These are phyloP conservation scores for Anoncus sp. DNA, from an alignment of 2,888 invertebrate genomes.

Conservation along the genomic window DNA sequence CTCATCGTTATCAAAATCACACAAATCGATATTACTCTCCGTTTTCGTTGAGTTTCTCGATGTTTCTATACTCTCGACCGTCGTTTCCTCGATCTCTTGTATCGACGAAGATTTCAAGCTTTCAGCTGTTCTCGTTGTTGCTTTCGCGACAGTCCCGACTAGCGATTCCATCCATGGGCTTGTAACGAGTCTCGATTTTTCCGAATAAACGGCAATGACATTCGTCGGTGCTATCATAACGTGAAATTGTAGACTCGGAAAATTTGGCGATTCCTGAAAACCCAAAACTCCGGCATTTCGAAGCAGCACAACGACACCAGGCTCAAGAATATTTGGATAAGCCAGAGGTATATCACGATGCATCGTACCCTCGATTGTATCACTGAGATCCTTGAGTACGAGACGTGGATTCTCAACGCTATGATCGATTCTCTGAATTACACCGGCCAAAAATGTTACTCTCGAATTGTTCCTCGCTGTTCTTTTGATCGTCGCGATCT, in stretches of 20 bases:
- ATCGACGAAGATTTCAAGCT: background rate
- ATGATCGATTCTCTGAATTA: slow-evolving; percentile 79
- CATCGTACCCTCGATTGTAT: slow-evolving; percentile 82
- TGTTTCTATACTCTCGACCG: background rate
- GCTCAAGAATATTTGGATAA: slow-evolving; percentile 78
- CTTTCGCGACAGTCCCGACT: no score
- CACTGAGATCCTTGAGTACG: slow-evolving; percentile 80
- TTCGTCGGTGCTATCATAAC: slow-evolving; percentile 77
- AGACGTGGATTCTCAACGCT: slow-evolving; percentile 80
- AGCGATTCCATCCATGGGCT: slow-evolving; percentile 52
- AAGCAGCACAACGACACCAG: slow-evolving; percentile 76
- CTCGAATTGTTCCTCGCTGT: slow-evolving; percentile 72
- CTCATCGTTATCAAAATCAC: slow-evolving; percentile 36
- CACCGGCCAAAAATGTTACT: slow-evolving; percentile 79
- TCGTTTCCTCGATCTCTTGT: no score
- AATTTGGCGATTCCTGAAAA: slow-evolving; percentile 63
- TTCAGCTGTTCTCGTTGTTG: background rate
- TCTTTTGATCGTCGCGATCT: slow-evolving; percentile 76
- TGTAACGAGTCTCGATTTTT: slow-evolving; percentile 72
- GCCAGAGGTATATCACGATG: slow-evolving; percentile 82
- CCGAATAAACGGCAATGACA: slow-evolving; percentile 78
- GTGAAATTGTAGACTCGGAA: slow-evolving; percentile 70
- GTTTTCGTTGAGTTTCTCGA: background rate
- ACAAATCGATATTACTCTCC: slow-evolving; percentile 18
- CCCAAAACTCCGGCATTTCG: slow-evolving; percentile 77